These are phyloP conservation scores for Eulemur rubriventer DNA, from an alignment of 2,797 vertebrate genomes.

Conservation along the genomic window DNA sequence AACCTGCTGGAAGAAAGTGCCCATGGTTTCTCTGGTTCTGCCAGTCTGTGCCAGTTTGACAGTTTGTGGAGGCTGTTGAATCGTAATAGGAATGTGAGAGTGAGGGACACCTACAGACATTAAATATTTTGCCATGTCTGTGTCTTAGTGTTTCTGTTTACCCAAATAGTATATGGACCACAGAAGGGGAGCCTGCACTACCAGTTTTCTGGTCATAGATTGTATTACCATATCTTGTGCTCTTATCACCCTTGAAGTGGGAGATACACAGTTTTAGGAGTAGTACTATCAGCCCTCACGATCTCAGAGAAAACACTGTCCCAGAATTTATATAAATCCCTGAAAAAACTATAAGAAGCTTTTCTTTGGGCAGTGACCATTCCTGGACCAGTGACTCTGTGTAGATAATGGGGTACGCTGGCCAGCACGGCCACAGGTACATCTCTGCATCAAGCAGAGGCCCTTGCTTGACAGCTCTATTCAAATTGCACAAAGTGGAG, in stretches of 20 bases:
- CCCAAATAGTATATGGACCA: background rate
- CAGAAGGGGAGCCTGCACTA: background rate
- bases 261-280: background rate
- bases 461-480: background rate
- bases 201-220: background rate
- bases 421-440: background rate
- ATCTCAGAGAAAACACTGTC: background rate
- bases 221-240: background rate
- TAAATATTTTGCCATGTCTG: slow-evolving; percentile 57
- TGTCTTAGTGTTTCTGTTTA: slow-evolving; percentile 59
- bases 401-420: background rate
- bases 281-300: background rate
- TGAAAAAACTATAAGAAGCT: background rate
- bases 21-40: background rate
- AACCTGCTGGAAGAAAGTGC: background rate
- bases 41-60: background rate
- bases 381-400: background rate
- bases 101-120: slow-evolving; percentile 26
- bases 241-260: background rate
- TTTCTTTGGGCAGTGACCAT: background rate
- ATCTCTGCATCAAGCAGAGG: background rate
- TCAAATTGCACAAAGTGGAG: background rate
- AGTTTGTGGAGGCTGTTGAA: background rate
- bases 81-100: background rate
- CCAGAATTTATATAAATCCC: background rate